Conservation (phyloP, 2,113 vertebrate genomes). For the Prunella himalayana region DNA sequence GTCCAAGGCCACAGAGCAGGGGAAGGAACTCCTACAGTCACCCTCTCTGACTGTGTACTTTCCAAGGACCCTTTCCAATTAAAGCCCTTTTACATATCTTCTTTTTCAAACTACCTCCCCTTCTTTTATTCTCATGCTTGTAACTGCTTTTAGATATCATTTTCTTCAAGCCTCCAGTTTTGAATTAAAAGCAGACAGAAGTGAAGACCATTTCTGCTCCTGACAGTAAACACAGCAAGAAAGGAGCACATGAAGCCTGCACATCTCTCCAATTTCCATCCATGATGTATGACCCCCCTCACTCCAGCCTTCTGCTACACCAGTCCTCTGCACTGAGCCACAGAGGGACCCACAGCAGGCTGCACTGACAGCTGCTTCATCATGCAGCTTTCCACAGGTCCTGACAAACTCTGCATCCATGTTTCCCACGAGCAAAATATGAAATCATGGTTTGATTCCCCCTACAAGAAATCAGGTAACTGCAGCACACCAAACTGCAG, state of each 20-base stretch:
- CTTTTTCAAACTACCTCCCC: fast-evolving
- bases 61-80: neutral
- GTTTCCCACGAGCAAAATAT: fast-evolving
- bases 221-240: neutral
- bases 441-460: neutral
- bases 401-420: neutral
- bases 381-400: neutral
- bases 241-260: neutral
- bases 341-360: neutral
- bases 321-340: neutral
- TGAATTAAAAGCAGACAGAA: neutral
- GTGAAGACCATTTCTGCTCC: neutral
- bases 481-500: neutral
- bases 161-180: neutral
- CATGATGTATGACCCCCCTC: fast-evolving
- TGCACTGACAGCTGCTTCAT: neutral
- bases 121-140: neutral
- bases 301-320: neutral
- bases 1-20: neutral
- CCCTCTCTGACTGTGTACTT: neutral
- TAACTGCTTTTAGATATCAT: neutral
- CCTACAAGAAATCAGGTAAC: neutral
- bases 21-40: neutral
- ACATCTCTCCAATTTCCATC: neutral
- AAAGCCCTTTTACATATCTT: neutral